These are phyloP conservation scores for Ectropis crepuscularia DNA, from an alignment of 2,888 invertebrate species.

Conservation along the genomic window DNA sequence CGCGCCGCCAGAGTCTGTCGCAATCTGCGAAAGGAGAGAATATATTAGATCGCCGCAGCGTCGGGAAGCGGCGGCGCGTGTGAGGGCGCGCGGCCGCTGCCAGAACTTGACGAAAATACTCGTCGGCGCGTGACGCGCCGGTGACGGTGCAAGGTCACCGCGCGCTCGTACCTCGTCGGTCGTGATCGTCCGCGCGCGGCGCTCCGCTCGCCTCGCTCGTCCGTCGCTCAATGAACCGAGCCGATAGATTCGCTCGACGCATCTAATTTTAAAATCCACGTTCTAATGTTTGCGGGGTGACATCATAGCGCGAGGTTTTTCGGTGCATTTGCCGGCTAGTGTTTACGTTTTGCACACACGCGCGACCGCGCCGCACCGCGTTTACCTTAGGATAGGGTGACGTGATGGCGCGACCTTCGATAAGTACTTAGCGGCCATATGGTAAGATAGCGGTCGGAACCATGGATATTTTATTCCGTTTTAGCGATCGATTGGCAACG, in stretches of 20 bases:
- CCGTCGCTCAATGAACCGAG: conserved; percentile 82
- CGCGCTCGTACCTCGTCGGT: conserved; percentile 70
- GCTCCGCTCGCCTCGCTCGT: conserved; percentile 80
- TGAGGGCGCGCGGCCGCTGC: conserved; percentile 68
- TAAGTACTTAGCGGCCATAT: conserved; percentile 42
- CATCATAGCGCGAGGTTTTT: conserved; percentile 78
- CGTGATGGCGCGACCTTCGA: conserved; percentile 63
- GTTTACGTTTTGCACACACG: conserved; percentile 78
- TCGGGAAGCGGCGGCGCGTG: conserved; percentile 55
- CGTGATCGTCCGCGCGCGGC: conserved; percentile 78
- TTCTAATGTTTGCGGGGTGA: conserved; percentile 79
- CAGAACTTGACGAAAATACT: conserved; percentile 82
- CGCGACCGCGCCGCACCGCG: conserved; percentile 58
- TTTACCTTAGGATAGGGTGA: conserved; percentile 63
- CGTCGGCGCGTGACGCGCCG: conserved; percentile 68
- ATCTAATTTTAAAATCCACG: conserved; percentile 79
- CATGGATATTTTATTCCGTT: conserved; percentile 5
- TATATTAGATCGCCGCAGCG: conserved; percentile 51
- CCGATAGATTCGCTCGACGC: conserved; percentile 71
- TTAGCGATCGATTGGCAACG: conserved; percentile 1
- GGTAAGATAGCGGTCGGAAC: conserved; percentile 37
- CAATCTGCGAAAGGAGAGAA: conserved; percentile 87
- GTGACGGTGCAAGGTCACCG: conserved; percentile 79
- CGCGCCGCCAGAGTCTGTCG: conserved; percentile 91
- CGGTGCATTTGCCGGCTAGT: conserved; percentile 70